These are phyloP conservation scores for Gopherus flavomarginatus DNA, from an alignment of 2,113 vertebrate species.

Conservation along the genomic window DNA sequence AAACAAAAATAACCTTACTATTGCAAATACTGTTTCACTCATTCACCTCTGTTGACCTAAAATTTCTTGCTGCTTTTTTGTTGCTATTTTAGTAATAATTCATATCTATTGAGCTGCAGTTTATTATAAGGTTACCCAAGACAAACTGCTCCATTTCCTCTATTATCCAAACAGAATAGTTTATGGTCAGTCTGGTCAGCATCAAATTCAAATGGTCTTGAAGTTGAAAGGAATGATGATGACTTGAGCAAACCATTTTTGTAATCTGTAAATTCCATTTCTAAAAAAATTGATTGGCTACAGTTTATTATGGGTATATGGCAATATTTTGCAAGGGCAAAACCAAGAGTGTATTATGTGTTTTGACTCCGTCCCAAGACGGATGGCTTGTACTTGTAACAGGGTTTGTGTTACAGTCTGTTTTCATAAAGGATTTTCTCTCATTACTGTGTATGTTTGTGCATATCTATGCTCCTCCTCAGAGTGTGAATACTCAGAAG, in stretches of 20 bases:
- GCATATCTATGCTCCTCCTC: rapidly evolving
- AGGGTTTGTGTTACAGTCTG: not conserved
- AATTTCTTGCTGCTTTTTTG: not conserved
- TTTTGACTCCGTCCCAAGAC: slow-evolving; percentile 48
- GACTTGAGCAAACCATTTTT: slow-evolving; percentile 68
- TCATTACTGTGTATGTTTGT: rapidly evolving
- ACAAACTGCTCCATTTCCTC: slow-evolving; percentile 72
- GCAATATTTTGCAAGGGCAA: slow-evolving; percentile 60
- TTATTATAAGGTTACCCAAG: slow-evolving; percentile 68
- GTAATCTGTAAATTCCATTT: slow-evolving; percentile 69
- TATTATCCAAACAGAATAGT: slow-evolving; percentile 60
- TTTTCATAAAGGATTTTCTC: not conserved
- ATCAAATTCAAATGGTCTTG: slow-evolving; percentile 57
- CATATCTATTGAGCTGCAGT: slow-evolving; percentile 51
- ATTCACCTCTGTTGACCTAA: not conserved
- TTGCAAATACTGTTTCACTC: not conserved
- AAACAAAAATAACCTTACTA: slow-evolving; percentile 36
- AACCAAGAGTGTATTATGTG: slow-evolving; percentile 4
- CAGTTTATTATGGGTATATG: slow-evolving; percentile 16
- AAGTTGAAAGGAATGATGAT: slow-evolving; percentile 68
- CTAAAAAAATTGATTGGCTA: slow-evolving; percentile 49
- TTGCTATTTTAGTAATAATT: slow-evolving; percentile 54
- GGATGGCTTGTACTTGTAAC: slow-evolving; percentile 1
- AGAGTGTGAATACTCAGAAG: not conserved
- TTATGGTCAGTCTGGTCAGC: slow-evolving; percentile 60